Evolutionary conservation across 2,888 invertebrate species (phyloP), one percentile per base, ranked within the genome.

Genomic region (Chymomyza fuscimana): DNA sequence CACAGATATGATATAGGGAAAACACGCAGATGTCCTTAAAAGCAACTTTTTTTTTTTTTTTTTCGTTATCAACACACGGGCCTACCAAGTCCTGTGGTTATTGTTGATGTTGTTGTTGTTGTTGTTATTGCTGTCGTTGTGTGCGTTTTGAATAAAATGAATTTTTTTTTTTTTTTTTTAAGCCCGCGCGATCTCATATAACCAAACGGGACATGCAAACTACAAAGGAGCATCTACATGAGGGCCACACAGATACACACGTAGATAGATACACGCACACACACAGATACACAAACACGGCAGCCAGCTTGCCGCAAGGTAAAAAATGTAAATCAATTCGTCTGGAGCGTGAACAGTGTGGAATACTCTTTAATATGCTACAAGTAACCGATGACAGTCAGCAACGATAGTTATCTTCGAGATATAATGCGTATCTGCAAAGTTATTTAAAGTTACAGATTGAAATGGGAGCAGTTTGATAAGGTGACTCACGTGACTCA

Each of bases 1-100:
- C 60, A 22, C 16, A 62, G 40, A 46, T 22, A 62, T 25, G 25
- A 73, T 65, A 66, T 74, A 78, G 74, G 79, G 80, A 75, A 82
- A 83, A 82, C 71, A 79, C 83, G 89, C 90, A 90, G 90, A 90
- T 90, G 90, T 90, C 89, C 86, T 87, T 79, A 79, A 89, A 89
- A 89, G 81, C 82, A 82, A 86, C 79, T 82, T 75, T 66, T 76
- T 66, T 74, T 69, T 72, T n/a, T n/a, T n/a, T n/a, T n/a, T n/a
- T n/a, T n/a, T n/a, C n/a, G n/a, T n/a, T 58, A 70, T 63, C 62
- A 64, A 69, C 71, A 63, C 65, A 69, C 66, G 61, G 62, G 62
- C 60, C 46, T 56, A 67, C 62, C 61, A 19, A 72, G 59, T 22
- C 5, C 51, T 22, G 36, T 36, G 62, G 7, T 61, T 78, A 69